Conservation (phyloP, 2,888 invertebrate species). For the Ennomos quercinarius region DNA sequence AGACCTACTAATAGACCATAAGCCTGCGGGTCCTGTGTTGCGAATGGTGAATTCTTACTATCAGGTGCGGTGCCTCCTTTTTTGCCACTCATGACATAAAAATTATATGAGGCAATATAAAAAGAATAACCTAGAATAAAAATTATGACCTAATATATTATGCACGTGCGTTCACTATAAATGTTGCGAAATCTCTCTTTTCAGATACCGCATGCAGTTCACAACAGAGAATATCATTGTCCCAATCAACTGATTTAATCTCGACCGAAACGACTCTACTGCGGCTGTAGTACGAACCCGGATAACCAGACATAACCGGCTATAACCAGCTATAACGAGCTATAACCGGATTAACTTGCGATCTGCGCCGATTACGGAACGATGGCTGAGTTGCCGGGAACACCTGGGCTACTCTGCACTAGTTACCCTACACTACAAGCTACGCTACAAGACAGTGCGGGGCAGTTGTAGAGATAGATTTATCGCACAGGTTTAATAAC, state of each 20-base stretch:
- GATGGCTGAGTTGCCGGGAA: slow-evolving; percentile 8
- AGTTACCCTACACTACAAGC: background rate
- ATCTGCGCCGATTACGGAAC: slow-evolving; percentile 23
- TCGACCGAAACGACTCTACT: background rate
- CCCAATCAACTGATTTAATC: slow-evolving; percentile 11
- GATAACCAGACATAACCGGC: slow-evolving; percentile 13
- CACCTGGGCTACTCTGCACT: slow-evolving; percentile 15
- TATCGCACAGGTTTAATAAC: background rate
- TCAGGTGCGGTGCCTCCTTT: no score
- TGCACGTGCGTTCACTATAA: no score
- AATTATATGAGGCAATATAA: no score
- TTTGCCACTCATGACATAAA: no score
- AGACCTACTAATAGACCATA: no score
- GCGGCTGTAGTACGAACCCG: background rate
- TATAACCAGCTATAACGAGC: slow-evolving; percentile 14
- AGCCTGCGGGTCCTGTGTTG: no score
- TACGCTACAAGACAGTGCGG: slow-evolving; percentile 1
- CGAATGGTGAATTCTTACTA: no score
- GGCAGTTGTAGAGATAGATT: background rate
- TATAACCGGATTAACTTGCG: slow-evolving; percentile 27
- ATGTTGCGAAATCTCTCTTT: no score
- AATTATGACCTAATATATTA: no score
- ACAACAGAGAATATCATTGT: slow-evolving; percentile 1
- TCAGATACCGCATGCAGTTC: background rate
- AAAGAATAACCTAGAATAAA: no score